Evolutionary conservation across 2,888 invertebrate genomes (phyloP), one percentile per base, ranked within the genome.

Genomic region (Lasioglossum calceatum): DNA sequence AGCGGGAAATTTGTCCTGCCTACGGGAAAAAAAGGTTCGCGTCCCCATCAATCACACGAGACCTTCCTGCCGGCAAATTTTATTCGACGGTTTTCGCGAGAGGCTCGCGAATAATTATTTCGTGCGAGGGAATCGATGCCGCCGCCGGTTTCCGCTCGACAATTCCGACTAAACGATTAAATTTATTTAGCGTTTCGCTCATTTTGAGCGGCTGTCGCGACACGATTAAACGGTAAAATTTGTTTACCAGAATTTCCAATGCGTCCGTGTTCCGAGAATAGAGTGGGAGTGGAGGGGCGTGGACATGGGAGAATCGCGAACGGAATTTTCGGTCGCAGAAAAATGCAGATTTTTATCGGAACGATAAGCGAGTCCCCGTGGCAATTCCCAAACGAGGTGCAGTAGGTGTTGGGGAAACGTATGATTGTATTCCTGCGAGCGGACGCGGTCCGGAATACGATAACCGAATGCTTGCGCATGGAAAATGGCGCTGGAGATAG

Each of bases 141-240:
- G 61, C 27, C 14, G 27, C 61, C 61, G 14, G 54, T n/a, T 10
- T 58, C 32, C 50, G n/a, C 12, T 14, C 23, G 36, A 14, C 27
- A 42, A 58, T 44, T 44, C 14, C 58, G 39, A 23, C 39, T 77
- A 71, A 78, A 32, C 83, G 77, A 74, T 58, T 67, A 77, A 84
- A 84, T 83, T 84, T 74, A 77, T 50, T 50, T 47, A 58, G 8
- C 73, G 67, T 77, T 70, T 73, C 73, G 77, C 67, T 82, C 83
- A 39, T 84, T 83, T 70, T 50, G 19, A 74, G 23, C 73, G 47
- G 27, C 50, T 23, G 77, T 70, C 77, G 70, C 70, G 42, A 14
- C 39, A 36, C 72, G 73, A 83, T 83, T 83, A 71, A 83, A 61
- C 47, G 84, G 47, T 70, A 54, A 74, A 83, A 84, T 84, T 83